These are phyloP conservation scores for Leptinotarsa texana DNA, from an alignment of 1,140 invertebrate genomes.

Conservation along the genomic window DNA sequence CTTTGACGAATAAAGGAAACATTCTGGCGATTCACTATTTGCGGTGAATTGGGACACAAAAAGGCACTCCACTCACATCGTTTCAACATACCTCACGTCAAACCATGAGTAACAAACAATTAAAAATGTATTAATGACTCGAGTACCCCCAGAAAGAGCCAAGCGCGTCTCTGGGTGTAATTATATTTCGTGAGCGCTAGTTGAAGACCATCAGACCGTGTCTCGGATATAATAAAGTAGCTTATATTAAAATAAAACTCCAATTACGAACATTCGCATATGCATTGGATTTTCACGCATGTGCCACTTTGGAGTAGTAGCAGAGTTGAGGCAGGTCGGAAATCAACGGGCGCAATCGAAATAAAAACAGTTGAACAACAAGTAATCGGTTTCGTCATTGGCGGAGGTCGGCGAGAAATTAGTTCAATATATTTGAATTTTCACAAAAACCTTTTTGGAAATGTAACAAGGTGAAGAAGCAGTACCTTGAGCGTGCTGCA, in stretches of 20 bases:
- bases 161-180: slow-evolving; percentile 16
- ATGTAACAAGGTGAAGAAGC: too few species aligned
- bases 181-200: slow-evolving; percentile 23
- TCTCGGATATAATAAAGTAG: slow-evolving; percentile 46
- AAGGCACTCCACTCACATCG: too few species aligned
- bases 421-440: not conserved
- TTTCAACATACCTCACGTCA: too few species aligned
- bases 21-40: too few species aligned
- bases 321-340: slow-evolving; percentile 44
- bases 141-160: not conserved
- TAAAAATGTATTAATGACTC: not conserved
- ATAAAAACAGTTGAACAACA: slow-evolving; percentile 45
- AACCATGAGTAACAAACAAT: too few species aligned
- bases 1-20: too few species aligned
- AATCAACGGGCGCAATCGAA: slow-evolving; percentile 43
- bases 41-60: too few species aligned
- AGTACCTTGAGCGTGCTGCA: too few species aligned
- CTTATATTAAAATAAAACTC: slow-evolving; percentile 46
- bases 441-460: too few species aligned
- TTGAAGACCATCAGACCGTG: slow-evolving; percentile 41
- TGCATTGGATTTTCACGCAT: slow-evolving; percentile 47
- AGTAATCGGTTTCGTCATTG: slow-evolving; percentile 32
- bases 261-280: slow-evolving; percentile 40
- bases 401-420: not conserved
- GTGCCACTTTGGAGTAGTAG: slow-evolving; percentile 42